phyloP scores from a whole-genome alignment of 2,797 vertebrate genomes.

The Dendrocincla tyrannina region DNA sequence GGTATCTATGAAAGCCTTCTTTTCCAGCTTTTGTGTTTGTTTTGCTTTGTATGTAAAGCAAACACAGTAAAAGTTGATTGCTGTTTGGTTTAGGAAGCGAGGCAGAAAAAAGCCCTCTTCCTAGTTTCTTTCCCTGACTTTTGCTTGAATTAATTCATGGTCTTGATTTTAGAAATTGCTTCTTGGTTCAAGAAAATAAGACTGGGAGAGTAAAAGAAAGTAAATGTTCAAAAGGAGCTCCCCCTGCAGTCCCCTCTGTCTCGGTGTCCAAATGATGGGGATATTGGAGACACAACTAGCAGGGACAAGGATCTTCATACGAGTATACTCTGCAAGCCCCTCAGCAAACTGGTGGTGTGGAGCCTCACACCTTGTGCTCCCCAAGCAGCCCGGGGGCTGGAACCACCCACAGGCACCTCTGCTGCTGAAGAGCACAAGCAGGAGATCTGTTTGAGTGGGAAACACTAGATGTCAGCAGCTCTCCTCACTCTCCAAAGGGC shows the following conservation, averaged over 20 bases:
- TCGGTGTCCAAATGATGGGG: fast-evolving
- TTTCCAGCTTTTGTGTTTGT: neutral
- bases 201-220: fast-evolving
- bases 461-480: constrained; percentile 42
- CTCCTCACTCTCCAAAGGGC: neutral
- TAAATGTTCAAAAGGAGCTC: neutral
- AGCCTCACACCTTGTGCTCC: neutral
- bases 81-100: neutral
- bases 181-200: neutral
- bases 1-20: neutral
- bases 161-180: neutral
- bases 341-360: fast-evolving
- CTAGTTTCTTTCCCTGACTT: neutral
- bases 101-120: neutral
- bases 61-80: neutral
- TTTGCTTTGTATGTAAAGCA: neutral
- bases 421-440: neutral
- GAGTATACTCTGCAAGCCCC: neutral
- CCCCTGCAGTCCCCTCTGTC: neutral
- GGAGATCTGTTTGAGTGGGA: neutral
- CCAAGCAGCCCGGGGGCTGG: neutral
- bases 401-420: neutral
- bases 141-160: neutral
- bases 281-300: neutral
- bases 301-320: neutral